Conservation (phyloP, 2,888 invertebrate genomes). For the Aleiodes leptofemur region DNA sequence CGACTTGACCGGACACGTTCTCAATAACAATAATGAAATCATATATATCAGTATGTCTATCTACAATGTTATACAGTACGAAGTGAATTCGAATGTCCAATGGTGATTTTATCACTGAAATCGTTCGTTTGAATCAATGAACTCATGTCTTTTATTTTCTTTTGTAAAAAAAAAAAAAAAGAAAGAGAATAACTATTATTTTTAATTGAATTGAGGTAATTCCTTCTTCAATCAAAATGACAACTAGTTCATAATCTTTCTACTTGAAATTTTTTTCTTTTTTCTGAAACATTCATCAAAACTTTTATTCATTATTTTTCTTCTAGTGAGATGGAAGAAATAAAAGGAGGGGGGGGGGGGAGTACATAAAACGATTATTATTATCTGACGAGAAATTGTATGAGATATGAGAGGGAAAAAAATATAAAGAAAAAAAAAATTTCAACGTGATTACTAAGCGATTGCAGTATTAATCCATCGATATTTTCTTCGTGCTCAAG, state of each 20-base stretch:
- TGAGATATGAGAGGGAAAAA: background rate
- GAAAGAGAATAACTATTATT: too few relatives aligned
- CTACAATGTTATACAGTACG: slow-evolving; percentile 23
- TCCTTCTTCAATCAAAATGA: too few relatives aligned
- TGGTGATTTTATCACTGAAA: slow-evolving; percentile 22
- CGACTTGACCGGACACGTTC: slow-evolving; percentile 36
- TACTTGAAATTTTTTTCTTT: too few relatives aligned
- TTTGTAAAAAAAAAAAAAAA: too few relatives aligned
- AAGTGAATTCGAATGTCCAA: slow-evolving; percentile 32
- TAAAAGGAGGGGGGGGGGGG: too few relatives aligned
- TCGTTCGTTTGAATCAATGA: slow-evolving; percentile 20
- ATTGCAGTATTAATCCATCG: slow-evolving; percentile 31
- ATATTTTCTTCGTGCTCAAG: slow-evolving; percentile 34
- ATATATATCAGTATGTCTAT: slow-evolving; percentile 29
- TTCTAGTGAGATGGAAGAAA: background rate
- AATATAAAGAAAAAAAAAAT: background rate
- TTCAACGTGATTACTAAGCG: slow-evolving; percentile 28
- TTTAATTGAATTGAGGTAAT: too few relatives aligned
- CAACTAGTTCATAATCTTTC: too few relatives aligned
- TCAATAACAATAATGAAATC: slow-evolving; percentile 44
- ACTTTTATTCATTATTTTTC: background rate
- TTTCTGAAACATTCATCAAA: background rate
- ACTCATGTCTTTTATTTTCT: background rate
- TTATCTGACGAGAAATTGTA: background rate
- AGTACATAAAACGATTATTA: too few relatives aligned